Base-by-base conservation (phyloP, 2,888 invertebrate species). In the Melipona bicolor region DNA sequence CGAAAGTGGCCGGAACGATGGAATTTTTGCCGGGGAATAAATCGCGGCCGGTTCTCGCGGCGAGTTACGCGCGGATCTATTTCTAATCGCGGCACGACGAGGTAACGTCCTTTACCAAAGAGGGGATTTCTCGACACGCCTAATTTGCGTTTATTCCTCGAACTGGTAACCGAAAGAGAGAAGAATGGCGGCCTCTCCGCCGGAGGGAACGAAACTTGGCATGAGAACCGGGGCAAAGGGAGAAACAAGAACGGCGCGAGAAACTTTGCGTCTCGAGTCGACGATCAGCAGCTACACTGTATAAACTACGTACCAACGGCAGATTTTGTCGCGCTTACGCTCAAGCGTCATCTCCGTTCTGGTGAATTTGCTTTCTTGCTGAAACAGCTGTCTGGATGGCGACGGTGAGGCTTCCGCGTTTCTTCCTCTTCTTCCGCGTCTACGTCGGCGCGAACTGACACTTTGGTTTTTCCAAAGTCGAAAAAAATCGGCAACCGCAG, bases 121-220 rank as follows among this genome's bases (percentile, higher is more conserved):
- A 21, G 84, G 84, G 84, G 84, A 74, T 77, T 67, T 73, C 77
- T 62, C 84, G 84, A 84, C 84, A 78, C 85, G 84, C 76, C 81
- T 86, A 88, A 89, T 90, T 90, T 86, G 82, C 81, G 85, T 86
- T 78, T 84, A 84, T 86, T 88, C 76, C 84, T 32, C 81, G 61
- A 72, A 83, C 82, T 65, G 36, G 56, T 61, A 67, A 64, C 70
- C 32, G 50, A 65, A 43, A 43, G 43, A 21, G 74, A 72, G 81
- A 85, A 85, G 83, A 88, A 87, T 77, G 85, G 78, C 74, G 61
- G 67, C 61, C 61, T 50, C 43, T 11, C 43, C 3, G 76, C 49
- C 15, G 70, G 64, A 82, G 65, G 77, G 82, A 71, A 71, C 49
- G 77, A 79, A 68, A 84, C 67, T 85, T 86, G 88, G 83, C 83